Conservation (phyloP, 2,888 invertebrate genomes). For the Byasa hedistus region DNA sequence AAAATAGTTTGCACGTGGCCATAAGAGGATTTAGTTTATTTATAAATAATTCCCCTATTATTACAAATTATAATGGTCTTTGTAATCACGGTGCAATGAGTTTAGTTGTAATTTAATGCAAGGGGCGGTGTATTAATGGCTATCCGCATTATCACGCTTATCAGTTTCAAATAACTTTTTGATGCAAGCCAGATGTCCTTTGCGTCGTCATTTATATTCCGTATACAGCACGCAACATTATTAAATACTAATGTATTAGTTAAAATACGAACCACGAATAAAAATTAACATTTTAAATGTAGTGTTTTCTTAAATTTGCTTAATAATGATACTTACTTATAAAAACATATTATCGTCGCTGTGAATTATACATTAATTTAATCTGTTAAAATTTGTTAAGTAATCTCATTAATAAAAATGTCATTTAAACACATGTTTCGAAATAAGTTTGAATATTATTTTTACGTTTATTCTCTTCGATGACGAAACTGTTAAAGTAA, state of each 20-base stretch:
- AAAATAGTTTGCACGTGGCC: slow-evolving; percentile 23
- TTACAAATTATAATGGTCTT: slow-evolving; percentile 42
- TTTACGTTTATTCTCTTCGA: background rate
- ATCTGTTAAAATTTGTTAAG: slow-evolving; percentile 4
- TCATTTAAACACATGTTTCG: background rate
- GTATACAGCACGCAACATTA: slow-evolving; percentile 12
- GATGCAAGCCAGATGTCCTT: slow-evolving; percentile 66
- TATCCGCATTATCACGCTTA: slow-evolving; percentile 68
- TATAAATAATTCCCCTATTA: slow-evolving; percentile 46
- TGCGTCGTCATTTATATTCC: slow-evolving; percentile 33
- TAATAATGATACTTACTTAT: background rate
- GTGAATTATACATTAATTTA: background rate
- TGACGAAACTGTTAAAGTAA: background rate
- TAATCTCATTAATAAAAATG: slow-evolving; percentile 10
- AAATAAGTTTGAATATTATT: background rate
- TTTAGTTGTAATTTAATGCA: slow-evolving; percentile 67
- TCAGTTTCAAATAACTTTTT: slow-evolving; percentile 69
- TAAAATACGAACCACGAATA: background rate
- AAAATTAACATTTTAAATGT: background rate
- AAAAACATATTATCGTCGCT: background rate
- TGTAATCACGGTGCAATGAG: slow-evolving; percentile 65
- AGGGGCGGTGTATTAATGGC: slow-evolving; percentile 66
- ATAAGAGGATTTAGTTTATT: slow-evolving; percentile 46
- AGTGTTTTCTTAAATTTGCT: background rate
- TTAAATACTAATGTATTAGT: background rate